Evolutionary conservation across 64 coral and sea anemone species (phyloP), one percentile per base, ranked within the genome.

Genomic region (Pachyseris speciosa): DNA sequence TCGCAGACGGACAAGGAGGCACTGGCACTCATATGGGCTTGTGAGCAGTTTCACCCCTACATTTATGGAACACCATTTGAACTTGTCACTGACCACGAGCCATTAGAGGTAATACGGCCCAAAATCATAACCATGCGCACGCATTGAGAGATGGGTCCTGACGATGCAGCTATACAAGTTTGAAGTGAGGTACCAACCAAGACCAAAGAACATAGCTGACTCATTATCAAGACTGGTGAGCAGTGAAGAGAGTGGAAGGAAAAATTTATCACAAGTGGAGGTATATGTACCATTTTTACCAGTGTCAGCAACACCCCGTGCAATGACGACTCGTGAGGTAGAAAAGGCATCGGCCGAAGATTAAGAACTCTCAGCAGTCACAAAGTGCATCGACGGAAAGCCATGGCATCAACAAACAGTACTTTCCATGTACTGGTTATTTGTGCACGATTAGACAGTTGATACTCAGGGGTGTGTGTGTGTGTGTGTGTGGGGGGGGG

Each of bases 211-310:
- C 52, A 79, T 79, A 53, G 45, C 47, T 32, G 75, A 79, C 20
- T 40, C 75, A 25, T 28, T 79, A 5, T 79, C 44, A 26, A 50
- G 75, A 31, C 16, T 55, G 6, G 44, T 45, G 33, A 5, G 16
- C 13, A 59, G 15, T 34, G 7, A 44, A 3, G 13, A 55, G 30
- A 37, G 4, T 20, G 7, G 26, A 10, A 53, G 71, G 4, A 74
- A 19, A 20, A 30, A 52, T 0, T 30, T 26, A 37, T 28, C 25
- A 9, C 11, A 79, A 20, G 75, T 45, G 1, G 75, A 79, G 27
- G 52, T 37, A 50, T 55, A 79, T 79, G 75, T 79, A 27, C 20
- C 44, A 79, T 79, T 84, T 64, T 29, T 84, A 28, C 55, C 80
- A 63, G 22, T 79, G 22, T 16, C 20, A 29, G 75, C 75, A 53